Percentiles rank a stretch among this genome's conserved stretches.
These are phyloP conservation scores for Thymelicus sylvestris DNA, from an alignment of 2,888 invertebrate genomes.

Conservation along the genomic window DNA sequence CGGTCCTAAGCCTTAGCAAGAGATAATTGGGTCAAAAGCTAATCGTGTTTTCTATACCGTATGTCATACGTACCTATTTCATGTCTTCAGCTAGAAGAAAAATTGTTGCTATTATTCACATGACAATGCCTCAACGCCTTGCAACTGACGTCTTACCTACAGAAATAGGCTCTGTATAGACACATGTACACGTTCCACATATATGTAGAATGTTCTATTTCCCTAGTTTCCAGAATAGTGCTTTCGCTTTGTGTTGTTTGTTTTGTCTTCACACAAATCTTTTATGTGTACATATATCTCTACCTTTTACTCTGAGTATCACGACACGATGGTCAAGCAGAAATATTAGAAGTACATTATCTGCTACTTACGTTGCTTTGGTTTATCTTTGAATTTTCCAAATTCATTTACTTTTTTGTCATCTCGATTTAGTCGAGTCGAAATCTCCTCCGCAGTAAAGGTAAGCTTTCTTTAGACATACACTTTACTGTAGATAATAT, in stretches of 20 bases:
- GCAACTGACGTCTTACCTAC: constrained; percentile 22
- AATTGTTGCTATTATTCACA: constrained; percentile 26
- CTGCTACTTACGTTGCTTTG: no score
- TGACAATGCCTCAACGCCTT: constrained; percentile 18
- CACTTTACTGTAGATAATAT: no score
- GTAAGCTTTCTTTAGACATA: no score
- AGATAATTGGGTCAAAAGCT: not conserved
- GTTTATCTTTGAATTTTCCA: no score
- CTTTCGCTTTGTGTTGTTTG: constrained; percentile 10
- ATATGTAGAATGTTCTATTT: constrained; percentile 12
- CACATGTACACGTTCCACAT: not conserved
- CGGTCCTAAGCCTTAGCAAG: no score
- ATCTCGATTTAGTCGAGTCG: no score
- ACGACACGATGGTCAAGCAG: constrained; percentile 1
- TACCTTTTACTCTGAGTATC: not conserved
- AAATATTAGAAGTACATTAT: not conserved
- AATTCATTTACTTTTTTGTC: no score
- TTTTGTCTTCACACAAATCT: constrained; percentile 8
- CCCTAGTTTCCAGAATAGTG: constrained; percentile 11
- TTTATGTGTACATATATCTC: not conserved
- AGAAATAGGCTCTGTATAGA: constrained; percentile 13
- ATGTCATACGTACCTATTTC: not conserved
- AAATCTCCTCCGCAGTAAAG: no score
- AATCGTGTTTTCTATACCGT: not conserved
- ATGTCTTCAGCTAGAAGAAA: constrained; percentile 15